Evolutionary conservation across 2,797 vertebrate genomes (phyloP), one percentile per base, ranked within the genome.

Genomic region (Acrossocheilus fasciatus): DNA sequence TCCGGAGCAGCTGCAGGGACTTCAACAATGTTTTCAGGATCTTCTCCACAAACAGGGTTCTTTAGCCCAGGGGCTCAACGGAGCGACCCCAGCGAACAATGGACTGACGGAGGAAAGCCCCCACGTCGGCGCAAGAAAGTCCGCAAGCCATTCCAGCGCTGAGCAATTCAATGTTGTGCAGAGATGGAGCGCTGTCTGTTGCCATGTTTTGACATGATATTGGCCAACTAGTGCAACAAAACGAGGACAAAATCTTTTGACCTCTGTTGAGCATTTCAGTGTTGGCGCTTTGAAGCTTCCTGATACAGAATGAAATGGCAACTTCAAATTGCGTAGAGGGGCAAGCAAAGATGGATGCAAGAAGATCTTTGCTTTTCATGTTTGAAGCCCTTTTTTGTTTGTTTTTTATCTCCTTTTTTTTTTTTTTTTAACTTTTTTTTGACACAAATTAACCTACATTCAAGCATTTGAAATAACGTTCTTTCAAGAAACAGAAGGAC

Each of bases 111-210:
- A 9, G 94, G 93, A 14, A 96, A 95, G 86, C 92, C 94, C 1
- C 93, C 94, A 0, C 88, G 95, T 52, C 92, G 96, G 88, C 95
- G 96, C 91, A 98, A 97, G 94, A 98, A 98, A 93, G 94, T 97
- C 73, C 96, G 97, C 47, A 97, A 97, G 91, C 97, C 98, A 34
- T 97, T 98, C 91, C 98, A 97, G 90, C 96, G 95, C 92, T 98
- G 97, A 98, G 93, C 36, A 5, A 81, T 26, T 68, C 50, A 34
- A 50, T 2, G 14, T 26, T 1, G 6, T 4, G 34, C 64, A 59
- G 17, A 34, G 64, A 23, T 41, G 43, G 43, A 77, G 41, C 17
- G 73, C 26, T 54, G 70, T 79, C 34, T 41, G 62, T 81, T 26
- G 45, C 45, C 81, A 30, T 59, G 41, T 26, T 62, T 47, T 86